Conservation (phyloP, 2,888 invertebrate species). For the Melieria crassipennis region DNA sequence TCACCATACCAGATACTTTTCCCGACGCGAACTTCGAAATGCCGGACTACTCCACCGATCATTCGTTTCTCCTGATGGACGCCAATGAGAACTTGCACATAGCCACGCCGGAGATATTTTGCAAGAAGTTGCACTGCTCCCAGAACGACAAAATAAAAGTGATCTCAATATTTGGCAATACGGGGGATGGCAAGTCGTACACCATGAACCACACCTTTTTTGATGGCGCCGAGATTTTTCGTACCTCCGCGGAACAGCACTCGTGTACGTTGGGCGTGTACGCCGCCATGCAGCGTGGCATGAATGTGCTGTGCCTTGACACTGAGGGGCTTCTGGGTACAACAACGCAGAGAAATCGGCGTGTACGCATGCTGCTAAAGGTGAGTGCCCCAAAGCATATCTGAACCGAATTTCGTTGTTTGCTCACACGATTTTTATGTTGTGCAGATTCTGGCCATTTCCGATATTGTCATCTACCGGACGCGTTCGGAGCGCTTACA, state of each 20-base stretch:
- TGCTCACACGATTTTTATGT: background rate
- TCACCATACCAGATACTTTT: too few relatives aligned
- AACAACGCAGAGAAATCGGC: constrained; percentile 57
- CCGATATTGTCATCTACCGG: constrained; percentile 81
- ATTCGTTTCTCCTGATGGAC: constrained; percentile 70
- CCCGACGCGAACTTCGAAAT: constrained; percentile 51
- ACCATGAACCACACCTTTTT: constrained; percentile 80
- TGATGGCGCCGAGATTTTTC: constrained; percentile 69
- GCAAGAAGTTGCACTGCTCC: constrained; percentile 56
- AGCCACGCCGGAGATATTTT: constrained; percentile 69
- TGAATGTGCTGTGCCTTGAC: constrained; percentile 77
- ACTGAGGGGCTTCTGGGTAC: constrained; percentile 81
- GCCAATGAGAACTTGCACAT: constrained; percentile 72
- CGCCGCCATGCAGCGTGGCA: constrained; percentile 76
- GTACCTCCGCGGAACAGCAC: constrained; percentile 66
- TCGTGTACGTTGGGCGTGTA: constrained; percentile 84
- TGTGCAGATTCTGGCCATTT: constrained; percentile 77
- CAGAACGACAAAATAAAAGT: constrained; percentile 75
- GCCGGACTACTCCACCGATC: constrained; percentile 44
- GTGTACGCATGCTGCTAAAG: constrained; percentile 77
- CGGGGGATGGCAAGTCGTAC: constrained; percentile 84
- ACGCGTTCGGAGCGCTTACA: constrained; percentile 80
- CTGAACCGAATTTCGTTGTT: background rate
- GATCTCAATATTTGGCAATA: constrained; percentile 85
- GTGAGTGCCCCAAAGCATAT: constrained; percentile 52